Conservation (phyloP, 2,888 invertebrate species). For the Adineta ricciae region DNA sequence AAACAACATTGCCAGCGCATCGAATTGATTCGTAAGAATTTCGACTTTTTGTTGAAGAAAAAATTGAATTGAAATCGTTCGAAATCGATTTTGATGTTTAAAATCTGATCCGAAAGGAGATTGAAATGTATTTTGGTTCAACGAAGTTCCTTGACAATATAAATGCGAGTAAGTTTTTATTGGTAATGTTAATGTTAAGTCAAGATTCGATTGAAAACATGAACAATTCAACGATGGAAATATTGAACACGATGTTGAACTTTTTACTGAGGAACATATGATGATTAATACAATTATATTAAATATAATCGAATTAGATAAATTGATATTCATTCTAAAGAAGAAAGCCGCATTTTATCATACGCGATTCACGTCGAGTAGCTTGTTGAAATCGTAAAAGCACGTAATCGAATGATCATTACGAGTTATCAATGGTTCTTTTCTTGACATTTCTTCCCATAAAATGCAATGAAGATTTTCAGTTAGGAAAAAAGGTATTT, state of each 20-base stretch:
- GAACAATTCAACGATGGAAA: neutral
- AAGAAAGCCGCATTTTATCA: too few species aligned
- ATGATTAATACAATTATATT: neutral
- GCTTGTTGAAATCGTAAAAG: too few species aligned
- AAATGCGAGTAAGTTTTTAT: neutral
- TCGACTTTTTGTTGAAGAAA: neutral
- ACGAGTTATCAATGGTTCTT: too few species aligned
- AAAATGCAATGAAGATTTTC: too few species aligned
- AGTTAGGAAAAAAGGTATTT: too few species aligned
- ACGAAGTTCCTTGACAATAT: neutral
- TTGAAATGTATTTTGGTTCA: neutral
- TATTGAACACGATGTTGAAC: neutral
- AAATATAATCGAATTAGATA: neutral
- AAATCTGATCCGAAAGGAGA: neutral
- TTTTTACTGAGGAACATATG: neutral
- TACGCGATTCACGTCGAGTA: too few species aligned
- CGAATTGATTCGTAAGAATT: neutral
- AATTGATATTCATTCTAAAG: neutral
- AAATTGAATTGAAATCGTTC: neutral
- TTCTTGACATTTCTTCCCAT: too few species aligned
- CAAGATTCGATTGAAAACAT: neutral
- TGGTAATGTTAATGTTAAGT: neutral
- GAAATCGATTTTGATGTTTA: neutral
- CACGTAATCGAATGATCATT: too few species aligned
- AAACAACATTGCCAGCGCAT: neutral